Base-by-base conservation (phyloP, 2,113 vertebrate genomes). In the Gnathonemus longibarbis region DNA sequence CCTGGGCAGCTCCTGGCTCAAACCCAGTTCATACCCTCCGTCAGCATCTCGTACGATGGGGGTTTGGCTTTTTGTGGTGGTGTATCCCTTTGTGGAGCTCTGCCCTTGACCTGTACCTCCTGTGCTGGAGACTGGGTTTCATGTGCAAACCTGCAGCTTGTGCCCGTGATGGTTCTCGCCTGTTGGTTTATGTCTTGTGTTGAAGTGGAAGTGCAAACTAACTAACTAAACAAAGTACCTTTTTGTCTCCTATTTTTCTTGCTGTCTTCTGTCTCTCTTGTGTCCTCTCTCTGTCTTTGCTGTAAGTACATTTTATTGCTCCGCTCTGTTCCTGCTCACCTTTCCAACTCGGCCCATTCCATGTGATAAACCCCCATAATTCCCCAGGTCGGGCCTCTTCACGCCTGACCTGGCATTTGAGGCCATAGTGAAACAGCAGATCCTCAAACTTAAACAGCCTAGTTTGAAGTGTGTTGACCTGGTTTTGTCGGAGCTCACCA, bases 361-460 rank as follows among this genome's bases (percentile, higher is more conserved):
- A n/a, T 52, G 49, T 8, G 46, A 86, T 31, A 83, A 77, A 70
- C 45, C 19, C 56, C 31, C 77, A 9, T 92, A 92, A 92, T 92
- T 90, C 92, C 91, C 90, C 94, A 99, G 98, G 97, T 99, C 98
- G 13, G 98, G 98, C 94, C 97, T 99, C 90, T 99, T 99, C 95
- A 99, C 98, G 39, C 98, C 98, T 0, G 98, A 99, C 94, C 46
- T 99, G 97, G 98, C 98, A 0, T 99, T 99, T 94, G 98, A 99
- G 94, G 98, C 98, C 94, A 99, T 99, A 88, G 98, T 99, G 93
- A 99, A 99, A 96, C 98, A 99, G 96, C 98, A 99, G 95, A 93
- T 99, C 94, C 96, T 98, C 94, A 99, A 99, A 96, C 96, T 99
- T 95, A 99, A 98, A 95, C 97, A 99, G 94, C 98, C 98, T 5